Evolutionary conservation across 2,113 vertebrate species (phyloP), one percentile per base, ranked within the genome.

Genomic region (Jaculus jaculus): DNA sequence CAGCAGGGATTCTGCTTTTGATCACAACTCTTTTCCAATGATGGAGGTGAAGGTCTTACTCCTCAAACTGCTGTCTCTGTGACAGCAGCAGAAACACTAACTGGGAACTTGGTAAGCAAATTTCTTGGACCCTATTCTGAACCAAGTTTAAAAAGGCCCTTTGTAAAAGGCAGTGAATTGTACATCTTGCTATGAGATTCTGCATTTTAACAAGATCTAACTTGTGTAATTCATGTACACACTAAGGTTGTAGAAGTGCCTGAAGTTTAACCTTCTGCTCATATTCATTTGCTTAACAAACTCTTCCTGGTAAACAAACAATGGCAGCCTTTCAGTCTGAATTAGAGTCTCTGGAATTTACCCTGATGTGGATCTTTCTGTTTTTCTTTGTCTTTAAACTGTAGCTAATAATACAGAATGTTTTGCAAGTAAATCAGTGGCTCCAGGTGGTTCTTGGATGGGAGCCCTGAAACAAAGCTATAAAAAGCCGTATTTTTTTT

Each of bases 361-460:
- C 75, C 77, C 80, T 83, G 34, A 0, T 92, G 61, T 84, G 91
- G 75, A 92, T 92, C 80, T 95, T 94, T 92, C 65, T 89, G 77
- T 30, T 97, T 96, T 88, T 68, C 75, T 88, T 78, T 92, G 85
- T 78, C 86, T 94, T 68, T 84, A 61, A 71, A 63, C 69, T 96
- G 20, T 81, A 94, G 77, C 81, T 96, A 94, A 96, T 87, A 96
- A 96, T 87, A 89, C 81, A 73, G 84, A 94, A 81, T 88, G 34
- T 83, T 92, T 95, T 94, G 37, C 66, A 91, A 94, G 73, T 94
- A 92, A 92, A 94, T 95, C 94, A 95, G 47, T 86, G 86, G 71
- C 91, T 95, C 89, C 96, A 97, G 95, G 95, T 96, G 89, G 95
- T 79, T 95, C 91, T 93, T 93, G 75, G 88, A 94, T 96, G 51